Base-by-base conservation (phyloP, 2,888 invertebrate genomes). In the Thera obeliscata region DNA sequence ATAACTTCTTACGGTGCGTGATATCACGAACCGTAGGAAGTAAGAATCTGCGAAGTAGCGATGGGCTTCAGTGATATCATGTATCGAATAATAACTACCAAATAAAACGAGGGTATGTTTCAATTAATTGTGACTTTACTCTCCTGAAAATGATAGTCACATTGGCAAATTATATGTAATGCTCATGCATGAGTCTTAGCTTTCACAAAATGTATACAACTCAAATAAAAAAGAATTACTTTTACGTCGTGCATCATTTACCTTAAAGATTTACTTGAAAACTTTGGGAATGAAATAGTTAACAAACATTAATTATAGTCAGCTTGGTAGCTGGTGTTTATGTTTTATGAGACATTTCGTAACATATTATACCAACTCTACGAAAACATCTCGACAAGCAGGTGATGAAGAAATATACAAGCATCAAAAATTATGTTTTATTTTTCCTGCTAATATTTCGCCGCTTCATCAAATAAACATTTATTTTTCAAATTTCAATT, bases 401-500 rank as follows among this genome's bases (percentile, higher is more conserved):
- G 52, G 52, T 52, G 52, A 52, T 8, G 33, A 52, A 12, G 0
- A 22, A 7, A 33, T 52, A 33, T 22, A 12, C 33, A 3, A 60
- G 46, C 52, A 64, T 48, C 64, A 64, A 35, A 58, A 58, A 22
- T 54, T 46, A 12, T 35, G 9, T 48, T 3, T 33, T 48, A 43
- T 54, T 64, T 56, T 59, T 36, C 55, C 6, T 9, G 33, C 5
- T 12, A 60, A 60, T 52, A 46, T 33, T 41, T 50, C 11, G 61
- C 50, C 57, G 61, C 46, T 55, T 56, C 35, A 69, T 52, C 56
- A 35, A 50, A 33, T 49, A 50, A 56, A 58, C 43, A 63, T 62
- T 50, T 61, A 70, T 64, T 67, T 67, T 49, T 56, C 49, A 61
- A 63, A 66, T 66, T 71, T 56, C 43, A 33, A 68, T 58, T 55